Conservation (phyloP, 2,113 vertebrate genomes). For the Pipra filicauda region DNA sequence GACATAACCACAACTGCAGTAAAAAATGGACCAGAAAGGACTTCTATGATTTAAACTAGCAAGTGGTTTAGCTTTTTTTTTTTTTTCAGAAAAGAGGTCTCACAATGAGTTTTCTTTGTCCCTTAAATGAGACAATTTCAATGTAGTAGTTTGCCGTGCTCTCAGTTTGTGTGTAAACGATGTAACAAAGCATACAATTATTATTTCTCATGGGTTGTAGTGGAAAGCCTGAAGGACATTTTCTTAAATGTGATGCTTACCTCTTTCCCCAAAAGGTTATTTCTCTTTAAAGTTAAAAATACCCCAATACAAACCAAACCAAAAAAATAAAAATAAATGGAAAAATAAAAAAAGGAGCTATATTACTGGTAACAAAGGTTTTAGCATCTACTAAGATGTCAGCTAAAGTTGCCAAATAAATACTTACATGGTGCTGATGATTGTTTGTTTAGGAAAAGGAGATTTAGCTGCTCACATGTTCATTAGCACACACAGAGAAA, state of each 20-base stretch:
- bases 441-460: constrained; percentile 55
- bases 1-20: not conserved
- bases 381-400: constrained; percentile 68
- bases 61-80: not conserved
- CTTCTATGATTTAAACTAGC: not conserved
- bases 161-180: constrained; percentile 53
- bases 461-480: constrained; percentile 63
- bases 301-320: not conserved
- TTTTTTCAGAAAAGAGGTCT: not conserved
- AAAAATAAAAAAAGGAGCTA: not conserved
- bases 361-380: constrained; percentile 65
- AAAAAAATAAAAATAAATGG: not conserved
- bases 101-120: constrained; percentile 16
- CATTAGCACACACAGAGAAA: constrained; percentile 58
- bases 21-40: not conserved
- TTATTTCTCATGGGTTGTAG: constrained; percentile 42
- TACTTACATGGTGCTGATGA: constrained; percentile 59
- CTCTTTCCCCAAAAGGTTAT: constrained; percentile 20
- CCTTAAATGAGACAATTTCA: constrained; percentile 63
- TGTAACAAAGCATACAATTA: constrained; percentile 64
- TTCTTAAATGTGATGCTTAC: constrained; percentile 52
- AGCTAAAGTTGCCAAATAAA: constrained; percentile 73
- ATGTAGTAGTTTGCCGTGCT: constrained; percentile 42
- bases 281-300: not conserved
- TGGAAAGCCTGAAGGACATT: constrained; percentile 49